Percentiles rank a stretch among this genome's conserved stretches.
Evolutionary conservation across 1,140 invertebrate species (phyloP).

Genomic region (Lucilia sericata): DNA sequence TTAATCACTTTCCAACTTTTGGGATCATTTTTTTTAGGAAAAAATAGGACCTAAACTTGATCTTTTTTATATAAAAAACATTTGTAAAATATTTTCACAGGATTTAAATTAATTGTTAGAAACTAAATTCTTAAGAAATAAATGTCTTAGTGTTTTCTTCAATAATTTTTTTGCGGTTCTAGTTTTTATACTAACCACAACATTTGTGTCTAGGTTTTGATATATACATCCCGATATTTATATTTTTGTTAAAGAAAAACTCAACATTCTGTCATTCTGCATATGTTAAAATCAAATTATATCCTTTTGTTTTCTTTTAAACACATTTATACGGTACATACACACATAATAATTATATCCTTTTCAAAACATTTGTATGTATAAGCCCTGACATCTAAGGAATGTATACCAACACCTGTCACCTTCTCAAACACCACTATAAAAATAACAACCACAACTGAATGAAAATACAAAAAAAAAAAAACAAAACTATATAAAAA

Average conservation of each 20-base stretch:
- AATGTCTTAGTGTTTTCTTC: too few relatives aligned
- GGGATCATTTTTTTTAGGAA: too few relatives aligned
- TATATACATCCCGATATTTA: background rate
- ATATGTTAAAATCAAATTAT: slow-evolving; percentile 14
- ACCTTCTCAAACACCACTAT: slow-evolving; percentile 31
- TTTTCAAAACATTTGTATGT: background rate
- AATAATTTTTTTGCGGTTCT: too few relatives aligned
- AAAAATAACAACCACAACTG: slow-evolving; percentile 14
- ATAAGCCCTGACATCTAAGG: background rate
- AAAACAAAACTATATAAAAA: too few relatives aligned
- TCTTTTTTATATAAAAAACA: too few relatives aligned
- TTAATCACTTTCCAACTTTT: too few relatives aligned
- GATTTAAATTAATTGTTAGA: too few relatives aligned
- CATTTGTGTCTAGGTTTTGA: background rate
- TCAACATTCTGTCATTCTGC: background rate
- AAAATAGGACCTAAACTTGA: too few relatives aligned
- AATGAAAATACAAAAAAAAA: background rate
- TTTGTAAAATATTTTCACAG: too few relatives aligned
- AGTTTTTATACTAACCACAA: background rate
- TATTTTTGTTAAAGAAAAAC: background rate
- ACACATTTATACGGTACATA: too few relatives aligned
- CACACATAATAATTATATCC: background rate
- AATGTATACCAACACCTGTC: slow-evolving; percentile 35
- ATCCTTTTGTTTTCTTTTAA: background rate
- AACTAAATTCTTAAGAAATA: too few relatives aligned